phyloP scores from a whole-genome alignment of 1,140 invertebrate genomes.

The Caenorhabditis tropicalis region DNA sequence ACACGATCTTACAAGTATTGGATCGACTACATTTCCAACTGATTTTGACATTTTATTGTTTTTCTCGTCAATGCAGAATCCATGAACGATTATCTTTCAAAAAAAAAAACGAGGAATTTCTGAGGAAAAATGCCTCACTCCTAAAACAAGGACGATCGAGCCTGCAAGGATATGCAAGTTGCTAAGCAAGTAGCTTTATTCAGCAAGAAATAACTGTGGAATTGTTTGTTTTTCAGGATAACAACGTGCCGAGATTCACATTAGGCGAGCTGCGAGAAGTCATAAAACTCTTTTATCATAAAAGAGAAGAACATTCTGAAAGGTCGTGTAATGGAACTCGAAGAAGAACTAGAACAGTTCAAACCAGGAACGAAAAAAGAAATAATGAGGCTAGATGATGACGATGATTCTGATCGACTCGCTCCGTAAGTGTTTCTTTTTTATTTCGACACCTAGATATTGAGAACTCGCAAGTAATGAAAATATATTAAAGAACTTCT shows the following conservation, averaged over 20 bases:
- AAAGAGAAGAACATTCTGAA: constrained; percentile 88
- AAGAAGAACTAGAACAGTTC: constrained; percentile 83
- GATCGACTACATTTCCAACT: constrained; percentile 90
- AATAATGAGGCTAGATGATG: constrained; percentile 9
- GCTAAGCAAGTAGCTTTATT: constrained; percentile 49
- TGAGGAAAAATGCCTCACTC: constrained; percentile 60
- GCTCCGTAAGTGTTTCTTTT: background rate
- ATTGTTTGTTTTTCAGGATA: too few species aligned
- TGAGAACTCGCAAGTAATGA: too few species aligned
- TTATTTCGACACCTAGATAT: too few species aligned
- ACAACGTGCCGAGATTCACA: constrained; percentile 81
- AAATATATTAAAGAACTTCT: background rate
- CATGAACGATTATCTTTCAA: constrained; percentile 86
- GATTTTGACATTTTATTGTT: constrained; percentile 98
- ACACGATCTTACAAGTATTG: constrained; percentile 76
- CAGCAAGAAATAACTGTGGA: too few species aligned
- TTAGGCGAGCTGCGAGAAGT: constrained; percentile 86
- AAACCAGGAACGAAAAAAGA: constrained; percentile 73
- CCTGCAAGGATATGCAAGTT: constrained; percentile 67
- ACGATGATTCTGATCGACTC: constrained; percentile 5
- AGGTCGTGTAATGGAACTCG: constrained; percentile 79
- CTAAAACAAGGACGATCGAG: constrained; percentile 62
- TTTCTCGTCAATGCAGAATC: constrained; percentile 90
- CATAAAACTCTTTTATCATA: too few species aligned
- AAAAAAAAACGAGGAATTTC: constrained; percentile 60